These are phyloP conservation scores for Elaphurus davidianus DNA, from an alignment of 2,113 vertebrate genomes.

Conservation along the genomic window DNA sequence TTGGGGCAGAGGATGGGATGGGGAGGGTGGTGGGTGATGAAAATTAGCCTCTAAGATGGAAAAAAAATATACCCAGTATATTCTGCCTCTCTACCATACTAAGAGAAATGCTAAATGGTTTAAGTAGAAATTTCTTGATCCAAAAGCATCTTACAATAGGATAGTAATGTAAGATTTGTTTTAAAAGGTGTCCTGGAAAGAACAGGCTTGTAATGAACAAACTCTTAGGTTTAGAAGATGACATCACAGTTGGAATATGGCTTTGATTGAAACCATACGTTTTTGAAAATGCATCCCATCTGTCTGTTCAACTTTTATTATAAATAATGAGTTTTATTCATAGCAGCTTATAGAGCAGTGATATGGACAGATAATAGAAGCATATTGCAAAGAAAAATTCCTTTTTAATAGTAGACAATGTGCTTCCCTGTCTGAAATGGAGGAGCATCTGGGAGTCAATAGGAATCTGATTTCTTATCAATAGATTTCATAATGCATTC, in stretches of 20 bases:
- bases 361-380: background rate
- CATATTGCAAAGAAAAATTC: background rate
- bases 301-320: background rate
- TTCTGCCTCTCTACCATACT: background rate
- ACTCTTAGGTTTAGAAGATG: background rate
- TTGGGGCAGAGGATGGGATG: background rate
- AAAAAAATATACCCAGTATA: background rate
- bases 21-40: background rate
- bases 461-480: background rate
- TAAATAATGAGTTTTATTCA: background rate
- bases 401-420: background rate
- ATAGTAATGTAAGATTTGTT: background rate
- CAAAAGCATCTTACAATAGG: background rate
- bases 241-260: background rate
- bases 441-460: background rate
- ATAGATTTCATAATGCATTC: background rate
- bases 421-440: background rate
- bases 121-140: background rate
- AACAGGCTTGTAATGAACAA: background rate
- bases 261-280: background rate
- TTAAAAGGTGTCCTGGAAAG: background rate
- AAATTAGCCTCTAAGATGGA: background rate
- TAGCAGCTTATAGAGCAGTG: background rate
- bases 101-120: background rate
- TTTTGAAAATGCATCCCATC: background rate